Evolutionary conservation across 1,140 invertebrate genomes (phyloP).

Genomic region (Drosophila funebris): DNA sequence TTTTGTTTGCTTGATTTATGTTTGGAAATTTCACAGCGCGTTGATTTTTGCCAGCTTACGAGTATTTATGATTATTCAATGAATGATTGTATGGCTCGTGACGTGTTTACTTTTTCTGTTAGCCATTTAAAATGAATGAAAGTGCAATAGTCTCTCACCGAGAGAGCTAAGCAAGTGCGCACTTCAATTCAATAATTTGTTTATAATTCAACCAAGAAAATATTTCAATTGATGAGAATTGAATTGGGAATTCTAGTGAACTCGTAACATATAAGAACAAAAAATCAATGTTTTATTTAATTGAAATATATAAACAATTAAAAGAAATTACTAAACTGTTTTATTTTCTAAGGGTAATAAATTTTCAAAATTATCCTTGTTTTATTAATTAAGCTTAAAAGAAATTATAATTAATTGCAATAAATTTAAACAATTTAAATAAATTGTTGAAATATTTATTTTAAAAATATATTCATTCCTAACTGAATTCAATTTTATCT

Average conservation of each 20-base stretch:
- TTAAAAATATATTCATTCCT: too few species aligned
- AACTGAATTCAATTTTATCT: too few species aligned
- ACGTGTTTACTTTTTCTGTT: slow-evolving; percentile 31
- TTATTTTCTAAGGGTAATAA: too few species aligned
- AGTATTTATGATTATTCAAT: slow-evolving; percentile 42
- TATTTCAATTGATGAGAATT: not conserved
- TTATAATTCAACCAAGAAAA: slow-evolving; percentile 14
- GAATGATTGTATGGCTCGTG: slow-evolving; percentile 14
- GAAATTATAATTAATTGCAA: not conserved
- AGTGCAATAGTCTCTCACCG: slow-evolving; percentile 28
- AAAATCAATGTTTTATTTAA: too few species aligned
- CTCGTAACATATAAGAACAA: too few species aligned
- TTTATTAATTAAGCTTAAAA: too few species aligned
- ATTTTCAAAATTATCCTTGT: not conserved
- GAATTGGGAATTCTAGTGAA: not conserved
- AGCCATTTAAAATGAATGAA: slow-evolving; percentile 70
- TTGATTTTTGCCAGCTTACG: slow-evolving; percentile 32
- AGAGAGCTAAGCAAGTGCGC: not conserved
- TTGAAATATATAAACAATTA: too few species aligned
- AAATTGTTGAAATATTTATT: not conserved
- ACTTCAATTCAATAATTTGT: slow-evolving; percentile 12
- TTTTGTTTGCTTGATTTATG: slow-evolving; percentile 77
- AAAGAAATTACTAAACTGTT: too few species aligned
- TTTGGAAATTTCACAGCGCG: slow-evolving; percentile 26
- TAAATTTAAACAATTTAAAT: not conserved